phyloP scores from a whole-genome alignment of 2,797 vertebrate genomes.

The Bradypodion ventrale region DNA sequence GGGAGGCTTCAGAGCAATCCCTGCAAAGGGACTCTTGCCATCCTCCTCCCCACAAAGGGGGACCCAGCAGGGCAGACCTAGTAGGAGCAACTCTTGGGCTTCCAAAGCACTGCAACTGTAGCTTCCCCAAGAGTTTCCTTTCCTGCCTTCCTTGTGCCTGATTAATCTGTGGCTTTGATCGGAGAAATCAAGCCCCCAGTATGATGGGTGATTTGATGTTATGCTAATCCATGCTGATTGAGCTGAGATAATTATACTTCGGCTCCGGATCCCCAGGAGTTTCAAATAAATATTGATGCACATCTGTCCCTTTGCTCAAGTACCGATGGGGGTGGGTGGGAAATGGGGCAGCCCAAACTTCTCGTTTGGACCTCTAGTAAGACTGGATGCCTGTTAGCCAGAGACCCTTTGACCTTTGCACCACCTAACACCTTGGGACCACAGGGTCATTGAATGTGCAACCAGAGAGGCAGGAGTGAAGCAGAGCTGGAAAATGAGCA shows the following conservation, averaged over 20 bases:
- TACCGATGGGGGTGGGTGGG: not conserved
- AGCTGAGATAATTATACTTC: conserved; percentile 77
- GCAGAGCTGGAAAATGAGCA: not conserved
- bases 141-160: conserved; percentile 25
- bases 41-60: too few relatives aligned
- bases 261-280: conserved; percentile 74
- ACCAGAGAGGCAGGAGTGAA: rapidly evolving
- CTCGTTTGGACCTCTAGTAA: not conserved
- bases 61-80: not conserved
- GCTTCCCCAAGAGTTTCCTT: conserved; percentile 46
- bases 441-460: rapidly evolving
- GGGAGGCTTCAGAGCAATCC: too few relatives aligned
- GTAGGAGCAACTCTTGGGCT: not conserved
- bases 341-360: conserved; percentile 38
- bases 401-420: not conserved
- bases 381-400: not conserved
- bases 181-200: conserved; percentile 69
- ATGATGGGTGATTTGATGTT: conserved; percentile 72
- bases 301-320: conserved; percentile 71
- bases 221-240: conserved; percentile 76
- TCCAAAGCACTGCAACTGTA: conserved; percentile 38
- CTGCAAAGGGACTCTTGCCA: too few relatives aligned
- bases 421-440: rapidly evolving
- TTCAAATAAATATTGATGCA: conserved; percentile 74
- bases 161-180: conserved; percentile 73